phyloP scores from a whole-genome alignment of 2,797 vertebrate genomes.

The Notolabrus celidotus region DNA sequence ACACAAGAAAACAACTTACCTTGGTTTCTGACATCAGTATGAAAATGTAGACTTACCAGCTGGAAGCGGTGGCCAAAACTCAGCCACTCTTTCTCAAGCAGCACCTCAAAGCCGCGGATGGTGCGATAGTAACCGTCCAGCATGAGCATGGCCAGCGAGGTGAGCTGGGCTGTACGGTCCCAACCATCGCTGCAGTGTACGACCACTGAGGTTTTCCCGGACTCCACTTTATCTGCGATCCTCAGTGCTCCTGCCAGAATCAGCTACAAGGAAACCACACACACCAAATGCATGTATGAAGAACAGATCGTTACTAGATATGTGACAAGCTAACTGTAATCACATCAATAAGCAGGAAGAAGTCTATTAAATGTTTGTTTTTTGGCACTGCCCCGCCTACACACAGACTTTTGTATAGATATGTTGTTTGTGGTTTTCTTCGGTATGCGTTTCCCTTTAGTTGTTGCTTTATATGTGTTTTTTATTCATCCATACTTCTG shows the following conservation, averaged over 20 bases:
- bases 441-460: no score
- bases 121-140: slow-evolving; percentile 94
- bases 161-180: slow-evolving; percentile 96
- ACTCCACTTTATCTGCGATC: slow-evolving; percentile 97
- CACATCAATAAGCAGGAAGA: no score
- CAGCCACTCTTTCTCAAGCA: slow-evolving; percentile 98
- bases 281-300: no score
- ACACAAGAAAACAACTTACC: background rate
- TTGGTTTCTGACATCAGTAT: background rate
- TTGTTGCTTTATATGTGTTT: no score
- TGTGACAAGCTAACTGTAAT: no score
- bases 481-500: no score
- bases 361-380: no score
- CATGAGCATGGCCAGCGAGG: slow-evolving; percentile 96
- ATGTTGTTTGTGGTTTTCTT: no score
- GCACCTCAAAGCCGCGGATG: slow-evolving; percentile 92
- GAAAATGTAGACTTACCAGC: slow-evolving; percentile 83
- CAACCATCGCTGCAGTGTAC: slow-evolving; percentile 98
- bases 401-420: no score
- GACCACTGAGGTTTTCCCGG: slow-evolving; percentile 95
- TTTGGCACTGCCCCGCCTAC: no score
- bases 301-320: no score
- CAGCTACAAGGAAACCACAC: slow-evolving; percentile 77
- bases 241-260: slow-evolving; percentile 95
- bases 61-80: slow-evolving; percentile 98